Conservation (phyloP, 2,888 invertebrate species). For the Stenchaetothrips biformis region DNA sequence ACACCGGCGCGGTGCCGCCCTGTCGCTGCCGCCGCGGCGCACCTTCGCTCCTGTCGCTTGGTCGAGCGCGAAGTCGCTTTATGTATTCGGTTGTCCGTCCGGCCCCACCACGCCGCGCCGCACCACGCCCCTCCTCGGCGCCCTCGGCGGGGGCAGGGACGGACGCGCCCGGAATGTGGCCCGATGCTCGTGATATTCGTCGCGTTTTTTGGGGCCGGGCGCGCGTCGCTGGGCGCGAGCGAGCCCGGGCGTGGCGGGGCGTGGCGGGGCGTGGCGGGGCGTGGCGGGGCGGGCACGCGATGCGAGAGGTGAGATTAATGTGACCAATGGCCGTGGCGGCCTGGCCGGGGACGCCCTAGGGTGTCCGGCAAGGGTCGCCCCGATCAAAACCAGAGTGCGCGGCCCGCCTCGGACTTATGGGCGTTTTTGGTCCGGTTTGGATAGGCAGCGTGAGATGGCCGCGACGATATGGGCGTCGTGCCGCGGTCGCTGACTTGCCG, state of each 20-base stretch:
- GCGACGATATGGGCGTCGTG: background rate
- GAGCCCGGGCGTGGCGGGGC: background rate
- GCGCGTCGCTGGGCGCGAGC: background rate
- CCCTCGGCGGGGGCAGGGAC: background rate
- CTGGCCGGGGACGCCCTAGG: background rate
- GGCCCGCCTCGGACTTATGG: background rate
- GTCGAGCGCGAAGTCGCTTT: conserved; percentile 4
- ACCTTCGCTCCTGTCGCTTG: background rate
- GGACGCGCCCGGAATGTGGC: background rate
- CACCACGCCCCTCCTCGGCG: background rate
- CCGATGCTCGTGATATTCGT: conserved; percentile 24
- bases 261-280: background rate
- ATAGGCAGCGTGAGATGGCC: conserved; percentile 3
- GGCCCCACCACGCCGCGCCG: background rate
- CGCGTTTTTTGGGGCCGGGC: background rate
- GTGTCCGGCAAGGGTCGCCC: background rate
- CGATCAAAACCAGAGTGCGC: conserved; percentile 9
- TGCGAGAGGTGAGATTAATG: conserved; percentile 3
- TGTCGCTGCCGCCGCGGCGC: conserved; percentile 8
- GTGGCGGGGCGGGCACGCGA: background rate
- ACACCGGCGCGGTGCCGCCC: conserved; percentile 2
- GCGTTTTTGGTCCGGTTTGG: background rate
- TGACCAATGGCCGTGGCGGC: conserved; percentile 16
- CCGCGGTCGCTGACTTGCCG: conserved; percentile 7
- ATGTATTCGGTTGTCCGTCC: background rate